Evolutionary conservation across 2,797 vertebrate genomes (phyloP).

Genomic region (Pipistrellus pipistrellus): DNA sequence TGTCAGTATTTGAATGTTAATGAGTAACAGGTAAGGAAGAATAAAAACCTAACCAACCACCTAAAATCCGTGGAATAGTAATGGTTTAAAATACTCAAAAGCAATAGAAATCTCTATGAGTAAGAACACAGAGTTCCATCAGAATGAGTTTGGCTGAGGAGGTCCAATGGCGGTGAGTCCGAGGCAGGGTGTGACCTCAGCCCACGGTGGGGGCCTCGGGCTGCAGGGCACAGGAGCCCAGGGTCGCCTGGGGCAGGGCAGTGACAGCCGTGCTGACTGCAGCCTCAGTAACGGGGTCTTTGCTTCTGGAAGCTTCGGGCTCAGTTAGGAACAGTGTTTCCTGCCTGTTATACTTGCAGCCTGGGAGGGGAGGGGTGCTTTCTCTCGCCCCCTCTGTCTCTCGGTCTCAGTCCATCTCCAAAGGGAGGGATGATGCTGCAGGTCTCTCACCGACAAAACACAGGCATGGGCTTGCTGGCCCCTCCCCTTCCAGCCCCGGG

Average conservation of each 20-base stretch:
- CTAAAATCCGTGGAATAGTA: not conserved
- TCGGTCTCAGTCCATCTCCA: not conserved
- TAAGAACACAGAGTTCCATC: not conserved
- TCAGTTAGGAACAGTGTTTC: not conserved
- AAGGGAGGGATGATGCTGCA: not conserved
- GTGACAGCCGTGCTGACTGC: too few species aligned
- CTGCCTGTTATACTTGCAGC: rapidly evolving
- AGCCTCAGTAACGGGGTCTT: not conserved
- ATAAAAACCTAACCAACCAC: not conserved
- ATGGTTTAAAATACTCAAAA: not conserved
- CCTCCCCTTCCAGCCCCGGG: not conserved
- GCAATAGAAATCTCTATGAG: not conserved
- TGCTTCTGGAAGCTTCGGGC: not conserved
- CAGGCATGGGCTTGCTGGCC: not conserved
- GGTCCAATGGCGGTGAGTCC: not conserved
- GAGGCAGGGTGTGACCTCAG: rapidly evolving
- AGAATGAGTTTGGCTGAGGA: not conserved
- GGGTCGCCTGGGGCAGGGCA: too few species aligned
- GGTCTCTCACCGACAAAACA: not conserved
- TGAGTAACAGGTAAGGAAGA: not conserved
- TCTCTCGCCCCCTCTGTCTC: too few species aligned
- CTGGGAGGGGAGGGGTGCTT: rapidly evolving
- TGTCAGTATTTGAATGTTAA: not conserved
- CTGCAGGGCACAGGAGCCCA: not conserved
- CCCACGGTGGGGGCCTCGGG: not conserved